A percentile compares a stretch with the other conserved stretches of the same genome.
phyloP scores from a whole-genome alignment of 1,140 invertebrate species.

The Tetraneura akinire region DNA sequence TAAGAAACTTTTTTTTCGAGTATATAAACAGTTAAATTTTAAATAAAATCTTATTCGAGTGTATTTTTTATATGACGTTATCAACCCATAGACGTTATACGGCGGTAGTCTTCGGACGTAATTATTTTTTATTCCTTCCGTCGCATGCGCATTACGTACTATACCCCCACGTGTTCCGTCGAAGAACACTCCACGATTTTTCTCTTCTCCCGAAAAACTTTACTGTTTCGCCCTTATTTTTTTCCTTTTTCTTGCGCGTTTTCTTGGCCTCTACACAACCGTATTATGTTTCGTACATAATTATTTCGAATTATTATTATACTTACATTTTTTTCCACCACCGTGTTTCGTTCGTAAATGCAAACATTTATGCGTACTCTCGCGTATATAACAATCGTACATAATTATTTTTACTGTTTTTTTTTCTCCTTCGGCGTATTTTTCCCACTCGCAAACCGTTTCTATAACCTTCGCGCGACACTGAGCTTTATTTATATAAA shows the following conservation, averaged over 20 bases:
- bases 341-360: not conserved
- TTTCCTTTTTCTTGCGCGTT: too few relatives aligned
- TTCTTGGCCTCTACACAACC: too few relatives aligned
- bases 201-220: not conserved
- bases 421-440: not conserved
- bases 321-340: not conserved
- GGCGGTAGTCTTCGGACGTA: not conserved
- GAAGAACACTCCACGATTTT: slow-evolving; percentile 2
- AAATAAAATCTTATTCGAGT: slow-evolving; percentile 17
- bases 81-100: slow-evolving; percentile 29
- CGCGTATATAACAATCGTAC: not conserved
- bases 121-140: slow-evolving; percentile 18
- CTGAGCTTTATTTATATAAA: not conserved
- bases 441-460: not conserved
- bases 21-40: slow-evolving; percentile 6
- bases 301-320: not conserved
- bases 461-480: not conserved
- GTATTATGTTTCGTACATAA: too few relatives aligned
- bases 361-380: not conserved
- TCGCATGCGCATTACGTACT: not conserved
- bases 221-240: not conserved
- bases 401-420: not conserved
- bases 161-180: not conserved
- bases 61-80: slow-evolving; percentile 22
- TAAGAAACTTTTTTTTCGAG: slow-evolving; percentile 24